These are phyloP conservation scores for Karalla daura DNA, from an alignment of 2,797 vertebrate species.

Conservation along the genomic window DNA sequence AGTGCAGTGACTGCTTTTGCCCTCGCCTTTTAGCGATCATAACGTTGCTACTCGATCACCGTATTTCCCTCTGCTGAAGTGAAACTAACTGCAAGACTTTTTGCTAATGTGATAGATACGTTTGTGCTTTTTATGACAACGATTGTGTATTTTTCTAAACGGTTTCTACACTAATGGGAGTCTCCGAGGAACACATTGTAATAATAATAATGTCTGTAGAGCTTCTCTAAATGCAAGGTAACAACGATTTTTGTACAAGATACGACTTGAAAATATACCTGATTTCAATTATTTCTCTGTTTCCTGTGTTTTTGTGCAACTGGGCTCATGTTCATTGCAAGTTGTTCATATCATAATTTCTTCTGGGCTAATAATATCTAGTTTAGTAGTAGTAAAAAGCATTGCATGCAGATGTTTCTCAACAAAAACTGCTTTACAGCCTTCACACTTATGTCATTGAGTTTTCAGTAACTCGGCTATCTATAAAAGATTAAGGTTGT, in stretches of 20 bases:
- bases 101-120: slow-evolving; percentile 16
- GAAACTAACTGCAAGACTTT: slow-evolving; percentile 42
- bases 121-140: slow-evolving; percentile 30
- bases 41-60: slow-evolving; percentile 12
- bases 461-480: too few relatives aligned
- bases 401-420: too few relatives aligned
- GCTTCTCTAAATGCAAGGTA: slow-evolving; percentile 44
- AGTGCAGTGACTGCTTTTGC: slow-evolving; percentile 13
- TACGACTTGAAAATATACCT: slow-evolving; percentile 61
- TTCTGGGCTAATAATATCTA: too few relatives aligned
- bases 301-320: slow-evolving; percentile 46
- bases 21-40: slow-evolving; percentile 3
- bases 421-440: too few relatives aligned
- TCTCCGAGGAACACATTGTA: slow-evolving; percentile 18
- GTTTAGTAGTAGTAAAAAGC: too few relatives aligned
- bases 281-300: slow-evolving; percentile 34
- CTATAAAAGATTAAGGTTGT: too few relatives aligned
- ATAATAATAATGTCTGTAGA: slow-evolving; percentile 46
- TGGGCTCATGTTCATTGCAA: too few relatives aligned
- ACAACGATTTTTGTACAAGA: slow-evolving; percentile 45
- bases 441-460: too few relatives aligned
- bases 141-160: slow-evolving; percentile 61
- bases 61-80: slow-evolving; percentile 44
- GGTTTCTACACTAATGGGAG: slow-evolving; percentile 54
- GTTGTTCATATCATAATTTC: too few relatives aligned